Evolutionary conservation across 2,797 vertebrate genomes (phyloP).

Genomic region (Eidolon dupreanum): DNA sequence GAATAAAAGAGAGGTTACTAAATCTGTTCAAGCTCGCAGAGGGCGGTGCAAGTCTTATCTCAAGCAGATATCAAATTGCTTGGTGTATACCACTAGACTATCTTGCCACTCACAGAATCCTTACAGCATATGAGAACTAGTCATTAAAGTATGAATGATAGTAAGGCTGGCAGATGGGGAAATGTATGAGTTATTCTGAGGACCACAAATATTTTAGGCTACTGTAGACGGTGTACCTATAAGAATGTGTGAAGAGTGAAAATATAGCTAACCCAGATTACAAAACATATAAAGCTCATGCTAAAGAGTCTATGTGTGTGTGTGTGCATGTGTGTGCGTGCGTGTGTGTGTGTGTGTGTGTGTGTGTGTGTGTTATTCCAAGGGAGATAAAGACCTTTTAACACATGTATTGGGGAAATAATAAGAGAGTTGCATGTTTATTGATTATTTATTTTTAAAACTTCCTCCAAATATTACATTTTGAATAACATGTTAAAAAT

Average conservation of each 20-base stretch:
- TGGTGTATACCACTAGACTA: background rate
- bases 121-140: background rate
- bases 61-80: background rate
- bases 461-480: background rate
- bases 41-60: background rate
- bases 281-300: background rate
- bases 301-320: background rate
- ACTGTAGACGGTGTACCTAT: background rate
- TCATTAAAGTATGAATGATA: background rate
- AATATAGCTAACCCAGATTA: background rate
- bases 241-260: background rate
- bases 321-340: no score
- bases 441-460: background rate
- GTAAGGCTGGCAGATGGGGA: background rate
- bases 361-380: background rate
- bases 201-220: background rate
- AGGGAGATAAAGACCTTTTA: background rate
- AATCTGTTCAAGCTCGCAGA: background rate
- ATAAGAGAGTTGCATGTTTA: background rate
- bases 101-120: background rate
- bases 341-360: no score
- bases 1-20: background rate
- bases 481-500: background rate
- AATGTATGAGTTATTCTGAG: background rate
- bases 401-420: background rate